Conservation (phyloP, 2,113 vertebrate genomes). For the Micromys minutus region DNA sequence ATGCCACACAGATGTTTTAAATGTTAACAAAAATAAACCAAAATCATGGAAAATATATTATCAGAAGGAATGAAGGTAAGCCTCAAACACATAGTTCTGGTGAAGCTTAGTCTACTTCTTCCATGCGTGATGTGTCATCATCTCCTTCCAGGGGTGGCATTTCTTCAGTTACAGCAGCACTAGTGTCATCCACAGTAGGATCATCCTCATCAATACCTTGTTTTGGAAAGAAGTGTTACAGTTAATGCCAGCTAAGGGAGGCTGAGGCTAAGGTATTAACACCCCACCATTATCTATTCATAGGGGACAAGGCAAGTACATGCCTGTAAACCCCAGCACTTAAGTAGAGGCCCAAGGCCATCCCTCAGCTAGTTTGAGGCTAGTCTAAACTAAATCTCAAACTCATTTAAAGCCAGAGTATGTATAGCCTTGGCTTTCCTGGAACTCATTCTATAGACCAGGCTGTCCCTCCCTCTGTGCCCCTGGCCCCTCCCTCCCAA, state of each 20-base stretch:
- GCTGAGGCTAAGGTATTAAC: neutral
- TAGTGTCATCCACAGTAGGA: conserved; percentile 87
- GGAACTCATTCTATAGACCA: neutral
- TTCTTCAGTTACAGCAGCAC: conserved; percentile 90
- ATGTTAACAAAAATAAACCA: conserved; percentile 88
- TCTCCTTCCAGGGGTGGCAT: conserved; percentile 97
- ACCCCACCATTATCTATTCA: neutral
- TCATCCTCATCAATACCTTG: conserved; percentile 98
- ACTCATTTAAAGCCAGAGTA: neutral
- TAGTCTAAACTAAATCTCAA: neutral
- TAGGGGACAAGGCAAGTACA: accelerated
- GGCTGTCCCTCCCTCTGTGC: too few species aligned
- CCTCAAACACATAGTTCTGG: conserved; percentile 56
- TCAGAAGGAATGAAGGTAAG: conserved; percentile 83
- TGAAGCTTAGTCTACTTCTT: conserved; percentile 93
- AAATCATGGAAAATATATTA: conserved; percentile 85
- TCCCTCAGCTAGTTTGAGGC: neutral
- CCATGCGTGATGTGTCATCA: conserved; percentile 97
- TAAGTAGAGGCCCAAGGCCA: neutral
- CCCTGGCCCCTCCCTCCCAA: too few species aligned
- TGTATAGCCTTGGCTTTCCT: neutral
- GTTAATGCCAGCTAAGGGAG: accelerated
- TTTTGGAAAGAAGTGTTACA: neutral
- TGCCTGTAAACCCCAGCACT: neutral
- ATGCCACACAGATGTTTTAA: conserved; percentile 83